phyloP scores from a whole-genome alignment of 2,797 vertebrate species.

The Telmatherina bonti region DNA sequence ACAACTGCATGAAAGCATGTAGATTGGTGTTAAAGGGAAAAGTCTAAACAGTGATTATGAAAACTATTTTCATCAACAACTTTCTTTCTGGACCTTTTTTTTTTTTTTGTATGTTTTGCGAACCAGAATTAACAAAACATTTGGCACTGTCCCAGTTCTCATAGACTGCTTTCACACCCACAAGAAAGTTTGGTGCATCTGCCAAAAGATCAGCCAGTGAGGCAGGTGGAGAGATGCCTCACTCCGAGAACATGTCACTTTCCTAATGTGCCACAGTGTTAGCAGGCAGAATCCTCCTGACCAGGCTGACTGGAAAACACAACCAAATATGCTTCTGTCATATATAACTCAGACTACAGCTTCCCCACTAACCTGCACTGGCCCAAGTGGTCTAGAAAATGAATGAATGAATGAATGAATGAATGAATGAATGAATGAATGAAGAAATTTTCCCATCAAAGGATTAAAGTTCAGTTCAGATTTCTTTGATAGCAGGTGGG shows the following conservation, averaged over 20 bases:
- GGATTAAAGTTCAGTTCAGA: not conserved
- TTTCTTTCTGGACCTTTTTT: not conserved
- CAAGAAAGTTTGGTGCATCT: not conserved
- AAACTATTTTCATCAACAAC: not conserved
- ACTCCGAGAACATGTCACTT: slow-evolving; percentile 17
- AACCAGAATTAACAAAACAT: not conserved
- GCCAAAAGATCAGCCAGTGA: not conserved
- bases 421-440: not conserved
- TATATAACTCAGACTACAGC: no score
- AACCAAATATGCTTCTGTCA: not conserved
- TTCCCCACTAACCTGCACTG: no score
- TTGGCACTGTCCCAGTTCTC: not conserved
- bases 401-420: no score
- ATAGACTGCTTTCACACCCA: not conserved
- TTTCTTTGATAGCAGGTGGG: not conserved
- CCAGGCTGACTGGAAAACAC: not conserved
- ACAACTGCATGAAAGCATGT: no score
- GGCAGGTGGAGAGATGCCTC: not conserved
- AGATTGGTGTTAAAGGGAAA: not conserved
- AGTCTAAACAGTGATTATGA: not conserved
- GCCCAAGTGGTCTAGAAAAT: no score
- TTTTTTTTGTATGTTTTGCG: not conserved
- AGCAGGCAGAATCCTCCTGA: not conserved
- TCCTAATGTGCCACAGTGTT: slow-evolving; percentile 3
- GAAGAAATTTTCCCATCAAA: not conserved